phyloP scores from a whole-genome alignment of 2,797 vertebrate species.

The Sphaeramia orbicularis region DNA sequence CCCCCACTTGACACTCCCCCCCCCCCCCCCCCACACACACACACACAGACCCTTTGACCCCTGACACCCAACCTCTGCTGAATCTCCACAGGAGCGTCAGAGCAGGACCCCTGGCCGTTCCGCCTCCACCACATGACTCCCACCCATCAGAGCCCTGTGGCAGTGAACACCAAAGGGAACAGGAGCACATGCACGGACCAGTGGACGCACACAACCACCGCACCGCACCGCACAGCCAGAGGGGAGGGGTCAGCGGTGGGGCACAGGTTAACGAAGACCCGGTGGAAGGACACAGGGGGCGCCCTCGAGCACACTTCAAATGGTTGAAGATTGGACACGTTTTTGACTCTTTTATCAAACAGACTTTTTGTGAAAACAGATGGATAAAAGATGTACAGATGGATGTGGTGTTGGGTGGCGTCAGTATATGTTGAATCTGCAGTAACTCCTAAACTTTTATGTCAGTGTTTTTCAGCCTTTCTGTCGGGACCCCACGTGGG shows the following conservation, averaged over 20 bases:
- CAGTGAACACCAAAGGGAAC: slow-evolving; percentile 63
- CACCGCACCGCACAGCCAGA: slow-evolving; percentile 42
- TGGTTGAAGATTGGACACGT: no score
- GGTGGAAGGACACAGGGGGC: slow-evolving; percentile 48
- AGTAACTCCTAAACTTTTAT: no score
- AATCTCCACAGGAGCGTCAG: slow-evolving; percentile 84
- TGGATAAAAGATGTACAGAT: no score
- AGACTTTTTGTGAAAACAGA: no score
- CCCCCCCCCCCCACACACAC: slow-evolving; percentile 24
- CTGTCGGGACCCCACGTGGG: no score
- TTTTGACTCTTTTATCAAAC: no score
- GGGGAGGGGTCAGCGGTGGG: slow-evolving; percentile 67
- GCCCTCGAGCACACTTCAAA: slow-evolving; percentile 4
- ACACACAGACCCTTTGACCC: slow-evolving; percentile 80
- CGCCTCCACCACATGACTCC: slow-evolving; percentile 49
- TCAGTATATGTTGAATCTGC: no score
- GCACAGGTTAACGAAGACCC: slow-evolving; percentile 66
- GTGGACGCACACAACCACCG: slow-evolving; percentile 57
- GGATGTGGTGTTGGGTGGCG: no score
- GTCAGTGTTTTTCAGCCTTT: no score
- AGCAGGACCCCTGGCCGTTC: slow-evolving; percentile 76
- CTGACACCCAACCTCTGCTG: slow-evolving; percentile 87
- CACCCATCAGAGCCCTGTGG: no score
- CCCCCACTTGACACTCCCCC: slow-evolving; percentile 14
- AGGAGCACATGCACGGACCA: slow-evolving; percentile 56